Evolutionary conservation across 2,888 invertebrate species (phyloP).

Genomic region (Sipha maydis): DNA sequence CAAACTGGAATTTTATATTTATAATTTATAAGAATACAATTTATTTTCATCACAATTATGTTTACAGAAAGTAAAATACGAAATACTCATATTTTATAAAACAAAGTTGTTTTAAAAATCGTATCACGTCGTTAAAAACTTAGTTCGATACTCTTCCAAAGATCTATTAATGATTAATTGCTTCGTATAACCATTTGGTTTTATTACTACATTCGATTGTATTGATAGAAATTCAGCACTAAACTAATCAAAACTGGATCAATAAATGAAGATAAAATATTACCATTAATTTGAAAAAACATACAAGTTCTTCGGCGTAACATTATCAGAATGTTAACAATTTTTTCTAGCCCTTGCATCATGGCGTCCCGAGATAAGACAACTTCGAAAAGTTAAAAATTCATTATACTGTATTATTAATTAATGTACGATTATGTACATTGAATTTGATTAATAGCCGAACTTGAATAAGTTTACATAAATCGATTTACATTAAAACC

Average conservation of each 20-base stretch:
- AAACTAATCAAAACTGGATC: not conserved
- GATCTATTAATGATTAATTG: conserved; percentile 1
- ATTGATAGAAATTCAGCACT: not conserved
- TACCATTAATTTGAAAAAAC: not conserved
- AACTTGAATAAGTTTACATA: not conserved
- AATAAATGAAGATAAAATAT: not conserved
- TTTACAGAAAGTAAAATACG: not conserved
- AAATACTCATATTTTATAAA: not conserved
- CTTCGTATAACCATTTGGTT: not conserved
- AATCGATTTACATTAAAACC: not conserved
- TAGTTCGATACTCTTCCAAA: not conserved
- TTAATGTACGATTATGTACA: not conserved
- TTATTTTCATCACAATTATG: not conserved
- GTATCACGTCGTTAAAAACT: conserved; percentile 8
- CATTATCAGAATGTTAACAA: not conserved
- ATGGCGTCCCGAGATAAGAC: not conserved
- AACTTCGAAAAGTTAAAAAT: not conserved
- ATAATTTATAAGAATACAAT: not conserved
- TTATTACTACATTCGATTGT: not conserved
- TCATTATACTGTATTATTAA: not conserved
- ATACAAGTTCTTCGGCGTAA: not conserved
- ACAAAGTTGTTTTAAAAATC: not conserved
- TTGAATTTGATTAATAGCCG: conserved; percentile 10
- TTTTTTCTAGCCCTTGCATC: not conserved
- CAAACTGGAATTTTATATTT: not conserved